Conservation (phyloP, 1,140 invertebrate genomes). For the Asobara japonica region DNA sequence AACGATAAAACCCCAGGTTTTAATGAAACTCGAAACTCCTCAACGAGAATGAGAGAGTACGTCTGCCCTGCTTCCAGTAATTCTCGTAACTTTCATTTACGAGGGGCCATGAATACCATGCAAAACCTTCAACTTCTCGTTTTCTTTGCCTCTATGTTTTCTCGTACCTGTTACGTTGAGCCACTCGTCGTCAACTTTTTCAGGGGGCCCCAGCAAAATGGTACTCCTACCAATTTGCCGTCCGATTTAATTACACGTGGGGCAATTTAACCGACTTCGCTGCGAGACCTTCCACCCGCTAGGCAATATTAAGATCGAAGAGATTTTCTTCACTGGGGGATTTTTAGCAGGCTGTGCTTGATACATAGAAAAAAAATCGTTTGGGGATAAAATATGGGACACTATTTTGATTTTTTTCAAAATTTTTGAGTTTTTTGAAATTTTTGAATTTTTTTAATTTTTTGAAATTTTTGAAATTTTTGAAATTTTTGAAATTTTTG, state of each 20-base stretch:
- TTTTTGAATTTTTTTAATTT: no score
- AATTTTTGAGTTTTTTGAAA: no score
- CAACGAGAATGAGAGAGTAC: not conserved
- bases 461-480: no score
- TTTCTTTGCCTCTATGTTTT: not conserved
- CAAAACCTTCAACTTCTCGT: not conserved
- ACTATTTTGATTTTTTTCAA: no score
- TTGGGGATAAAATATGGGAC: no score
- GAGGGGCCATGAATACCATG: constrained; percentile 21
- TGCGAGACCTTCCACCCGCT: not conserved
- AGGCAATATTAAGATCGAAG: not conserved
- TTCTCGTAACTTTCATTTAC: constrained; percentile 31
- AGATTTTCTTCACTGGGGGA: no score
- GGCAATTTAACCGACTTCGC: not conserved
- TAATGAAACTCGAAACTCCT: constrained; percentile 26
- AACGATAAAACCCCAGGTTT: constrained; percentile 20
- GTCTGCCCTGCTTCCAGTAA: not conserved
- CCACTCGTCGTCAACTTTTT: not conserved
- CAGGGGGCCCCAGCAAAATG: not conserved
- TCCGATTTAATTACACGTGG: constrained; percentile 1
- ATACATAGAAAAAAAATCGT: no score
- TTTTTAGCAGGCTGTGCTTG: no score
- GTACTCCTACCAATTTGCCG: not conserved
- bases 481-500: no score
- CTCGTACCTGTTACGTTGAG: not conserved